Base-by-base conservation (phyloP, 2,797 vertebrate species). In the Denticeps clupeoides region DNA sequence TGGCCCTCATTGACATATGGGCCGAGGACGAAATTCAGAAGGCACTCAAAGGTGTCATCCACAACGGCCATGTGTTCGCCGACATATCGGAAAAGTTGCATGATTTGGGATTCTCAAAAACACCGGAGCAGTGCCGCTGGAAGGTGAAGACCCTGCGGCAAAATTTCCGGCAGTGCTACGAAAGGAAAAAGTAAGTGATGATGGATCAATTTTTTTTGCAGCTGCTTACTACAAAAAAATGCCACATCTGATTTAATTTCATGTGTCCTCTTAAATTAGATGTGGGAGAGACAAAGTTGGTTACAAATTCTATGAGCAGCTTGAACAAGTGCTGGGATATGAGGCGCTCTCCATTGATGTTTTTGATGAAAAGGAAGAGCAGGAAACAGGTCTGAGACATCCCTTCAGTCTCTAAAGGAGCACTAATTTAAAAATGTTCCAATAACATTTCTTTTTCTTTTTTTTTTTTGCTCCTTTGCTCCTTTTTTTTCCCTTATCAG, bases 61-160 rank as follows among this genome's bases (percentile, higher is more conserved):
- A 84, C 49, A 89, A 87, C 16, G 82, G 82, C 13, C 82, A 83
- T 23, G 75, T 89, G 58, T 87, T 86, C 55, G 74, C 75, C 9
- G 80, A 87, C 53, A 82, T 89, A 52, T 78, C 86, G 0, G 76
- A 82, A 53, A 67, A 79, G 32, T 53, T 89, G 64, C 69, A 67
- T 4, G 70, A 75, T 50, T 76, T 80, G 11, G 86, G 81, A 53
- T 83, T 72, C 62, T 57, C 68, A 3, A 84, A 81, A 56, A 80
- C 73, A n/a, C 69, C 81, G 0, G 84, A 87, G 64, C 87, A 88
- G 62, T 88, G 85, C 68, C 78, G 86, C 65, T 84, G 83, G 73
- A 85, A 85, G 52, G 75, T 89, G 64, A 85, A 89, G 66, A 62
- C 70, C 0, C 59, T 82, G 33, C 71, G 70, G 56, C 74, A 67